Evolutionary conservation across 1,140 invertebrate genomes (phyloP).

Genomic region (Eumaeus atala): DNA sequence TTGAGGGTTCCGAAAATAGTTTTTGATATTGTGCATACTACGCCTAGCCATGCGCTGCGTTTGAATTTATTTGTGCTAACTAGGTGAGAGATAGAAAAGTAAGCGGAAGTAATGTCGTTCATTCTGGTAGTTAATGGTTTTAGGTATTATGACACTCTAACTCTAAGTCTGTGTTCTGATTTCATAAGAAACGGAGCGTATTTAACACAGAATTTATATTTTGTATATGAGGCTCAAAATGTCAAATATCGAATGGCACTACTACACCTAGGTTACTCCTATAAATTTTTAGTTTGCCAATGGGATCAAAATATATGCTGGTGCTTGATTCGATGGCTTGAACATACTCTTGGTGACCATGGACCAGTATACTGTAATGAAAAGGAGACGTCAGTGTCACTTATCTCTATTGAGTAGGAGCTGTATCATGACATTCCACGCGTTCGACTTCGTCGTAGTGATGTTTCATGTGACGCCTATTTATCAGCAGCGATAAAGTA

Average conservation of each 20-base stretch:
- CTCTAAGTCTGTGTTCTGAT: background rate
- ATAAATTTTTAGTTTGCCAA: background rate
- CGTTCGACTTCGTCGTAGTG: too few species aligned
- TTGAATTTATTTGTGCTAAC: constrained; percentile 16
- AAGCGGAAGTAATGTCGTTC: too few species aligned
- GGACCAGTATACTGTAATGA: too few species aligned
- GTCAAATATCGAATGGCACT: background rate
- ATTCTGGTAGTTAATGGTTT: background rate
- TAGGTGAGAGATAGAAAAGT: background rate
- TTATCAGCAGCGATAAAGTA: too few species aligned
- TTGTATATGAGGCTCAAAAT: background rate
- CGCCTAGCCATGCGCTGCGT: constrained; percentile 24
- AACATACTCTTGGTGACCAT: background rate
- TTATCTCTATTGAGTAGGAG: too few species aligned
- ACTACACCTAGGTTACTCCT: background rate
- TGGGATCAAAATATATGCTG: background rate
- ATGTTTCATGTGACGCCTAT: too few species aligned
- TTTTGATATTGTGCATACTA: constrained; percentile 23
- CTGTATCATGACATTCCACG: too few species aligned
- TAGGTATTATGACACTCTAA: background rate
- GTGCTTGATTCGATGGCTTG: background rate
- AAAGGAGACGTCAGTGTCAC: too few species aligned
- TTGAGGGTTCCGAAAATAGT: constrained; percentile 28
- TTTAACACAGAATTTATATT: background rate
- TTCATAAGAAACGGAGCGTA: background rate